These are phyloP conservation scores for Microcebus ravelobensis DNA, from an alignment of 2,113 vertebrate species.

Conservation along the genomic window DNA sequence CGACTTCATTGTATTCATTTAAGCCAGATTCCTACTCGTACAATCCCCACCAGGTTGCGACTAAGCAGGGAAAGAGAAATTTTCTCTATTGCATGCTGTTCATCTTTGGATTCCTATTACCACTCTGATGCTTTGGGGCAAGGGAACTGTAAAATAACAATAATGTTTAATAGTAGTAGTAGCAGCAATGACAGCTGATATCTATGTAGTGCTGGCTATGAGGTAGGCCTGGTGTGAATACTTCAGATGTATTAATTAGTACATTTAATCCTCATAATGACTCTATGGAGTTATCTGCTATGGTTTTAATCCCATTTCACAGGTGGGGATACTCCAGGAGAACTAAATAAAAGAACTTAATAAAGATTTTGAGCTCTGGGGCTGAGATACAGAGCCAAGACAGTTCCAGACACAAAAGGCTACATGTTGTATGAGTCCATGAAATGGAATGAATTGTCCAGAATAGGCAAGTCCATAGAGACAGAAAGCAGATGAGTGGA, in stretches of 20 bases:
- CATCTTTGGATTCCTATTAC: neutral
- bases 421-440: neutral
- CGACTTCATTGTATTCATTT: neutral
- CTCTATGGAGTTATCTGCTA: neutral
- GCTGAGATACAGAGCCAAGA: neutral
- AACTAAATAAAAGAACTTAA: neutral
- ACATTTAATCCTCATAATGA: neutral
- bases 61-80: neutral
- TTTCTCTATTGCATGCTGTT: neutral
- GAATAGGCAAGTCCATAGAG: neutral
- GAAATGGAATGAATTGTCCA: neutral
- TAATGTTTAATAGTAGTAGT: no score
- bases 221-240: neutral
- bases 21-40: neutral
- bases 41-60: neutral
- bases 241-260: neutral
- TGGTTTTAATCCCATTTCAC: conserved; percentile 23
- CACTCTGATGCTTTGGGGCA: neutral
- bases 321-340: neutral
- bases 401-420: neutral
- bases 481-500: neutral
- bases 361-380: neutral
- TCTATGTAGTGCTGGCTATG: neutral
- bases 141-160: neutral
- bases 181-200: neutral